A percentile compares a stretch with the other conserved stretches of the same genome.
phyloP scores from a whole-genome alignment of 2,888 invertebrate genomes.

The Megaustenia siamemsis region DNA sequence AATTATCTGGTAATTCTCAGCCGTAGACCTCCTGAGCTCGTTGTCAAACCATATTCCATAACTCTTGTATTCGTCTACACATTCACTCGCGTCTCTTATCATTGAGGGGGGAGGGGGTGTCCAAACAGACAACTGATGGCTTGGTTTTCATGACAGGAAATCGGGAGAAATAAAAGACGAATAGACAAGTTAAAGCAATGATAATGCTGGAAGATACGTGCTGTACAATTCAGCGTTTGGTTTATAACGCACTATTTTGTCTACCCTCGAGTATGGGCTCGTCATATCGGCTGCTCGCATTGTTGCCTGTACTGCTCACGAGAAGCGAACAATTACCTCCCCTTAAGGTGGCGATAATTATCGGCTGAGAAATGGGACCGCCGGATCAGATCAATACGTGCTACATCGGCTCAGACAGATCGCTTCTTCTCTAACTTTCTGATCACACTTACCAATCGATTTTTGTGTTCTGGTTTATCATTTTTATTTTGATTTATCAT shows the following conservation, averaged over 20 bases:
- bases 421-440: not conserved
- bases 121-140: too few relatives aligned
- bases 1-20: too few relatives aligned
- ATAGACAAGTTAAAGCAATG: too few relatives aligned
- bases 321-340: not conserved
- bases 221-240: not conserved
- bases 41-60: too few relatives aligned
- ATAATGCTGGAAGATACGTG: not conserved
- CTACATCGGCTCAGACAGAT: conserved; percentile 24
- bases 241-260: not conserved
- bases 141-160: too few relatives aligned
- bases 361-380: not conserved
- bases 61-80: too few relatives aligned
- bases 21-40: too few relatives aligned
- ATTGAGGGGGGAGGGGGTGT: too few relatives aligned
- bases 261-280: not conserved
- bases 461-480: too few relatives aligned
- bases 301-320: not conserved
- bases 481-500: too few relatives aligned
- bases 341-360: not conserved
- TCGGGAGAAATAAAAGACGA: too few relatives aligned
- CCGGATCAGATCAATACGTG: not conserved
- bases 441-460: not conserved
- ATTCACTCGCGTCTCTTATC: too few relatives aligned
- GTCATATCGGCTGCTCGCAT: not conserved